A percentile compares a stretch with the other conserved stretches of the same genome.
phyloP scores from a whole-genome alignment of 2,888 invertebrate species.

The Operophtera brumata region DNA sequence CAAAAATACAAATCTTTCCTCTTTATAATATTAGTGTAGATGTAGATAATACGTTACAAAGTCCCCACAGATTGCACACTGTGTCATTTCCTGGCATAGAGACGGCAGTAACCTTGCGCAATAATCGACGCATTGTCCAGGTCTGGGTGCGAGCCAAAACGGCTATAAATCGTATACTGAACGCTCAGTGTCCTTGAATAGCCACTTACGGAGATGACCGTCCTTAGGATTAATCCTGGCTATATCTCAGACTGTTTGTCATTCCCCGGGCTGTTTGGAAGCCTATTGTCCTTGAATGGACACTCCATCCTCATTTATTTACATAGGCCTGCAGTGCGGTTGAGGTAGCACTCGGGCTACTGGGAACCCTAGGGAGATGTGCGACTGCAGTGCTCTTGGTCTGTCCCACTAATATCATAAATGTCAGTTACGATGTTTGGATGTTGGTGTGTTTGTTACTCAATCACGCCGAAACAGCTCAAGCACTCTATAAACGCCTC shows the following conservation, averaged over 20 bases:
- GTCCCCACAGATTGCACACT: constrained; percentile 10
- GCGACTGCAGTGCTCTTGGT: constrained; percentile 5
- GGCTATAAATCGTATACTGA: constrained; percentile 7
- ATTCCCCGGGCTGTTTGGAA: constrained; percentile 15
- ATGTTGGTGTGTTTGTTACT: too few relatives aligned
- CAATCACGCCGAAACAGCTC: too few relatives aligned
- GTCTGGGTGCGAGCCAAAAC: constrained; percentile 30
- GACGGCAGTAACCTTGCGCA: constrained; percentile 22
- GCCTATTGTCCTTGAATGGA: constrained; percentile 18
- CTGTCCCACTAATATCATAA: too few relatives aligned
- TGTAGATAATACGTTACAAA: neutral
- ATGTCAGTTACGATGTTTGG: too few relatives aligned
- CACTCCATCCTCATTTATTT: constrained; percentile 21
- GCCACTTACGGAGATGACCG: constrained; percentile 22
- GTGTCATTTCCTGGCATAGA: constrained; percentile 19
- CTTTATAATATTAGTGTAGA: too few relatives aligned
- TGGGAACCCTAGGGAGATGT: constrained; percentile 6
- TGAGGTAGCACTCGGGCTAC: constrained; percentile 11
- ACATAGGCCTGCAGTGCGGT: constrained; percentile 19
- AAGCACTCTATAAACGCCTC: too few relatives aligned
- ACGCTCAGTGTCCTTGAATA: constrained; percentile 25
- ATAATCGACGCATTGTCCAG: constrained; percentile 28
- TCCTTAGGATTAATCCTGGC: constrained; percentile 22
- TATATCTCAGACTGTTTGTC: constrained; percentile 23
- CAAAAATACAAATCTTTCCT: too few relatives aligned